Evolutionary conservation across 2,113 vertebrate species (phyloP).

Genomic region (Scalopus aquaticus): DNA sequence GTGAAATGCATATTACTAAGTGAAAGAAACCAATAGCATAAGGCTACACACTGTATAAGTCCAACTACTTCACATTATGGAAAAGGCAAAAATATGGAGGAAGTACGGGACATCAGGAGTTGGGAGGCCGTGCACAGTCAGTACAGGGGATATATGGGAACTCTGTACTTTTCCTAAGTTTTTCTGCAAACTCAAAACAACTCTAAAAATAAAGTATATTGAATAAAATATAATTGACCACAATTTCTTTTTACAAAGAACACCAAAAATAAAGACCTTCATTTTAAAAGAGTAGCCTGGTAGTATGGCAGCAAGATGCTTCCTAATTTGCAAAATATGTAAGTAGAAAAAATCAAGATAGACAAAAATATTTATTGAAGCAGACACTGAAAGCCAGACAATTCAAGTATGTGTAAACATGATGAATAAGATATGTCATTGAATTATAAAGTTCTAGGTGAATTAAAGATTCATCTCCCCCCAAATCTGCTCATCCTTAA

Average conservation of each 20-base stretch:
- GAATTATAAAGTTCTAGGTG: background rate
- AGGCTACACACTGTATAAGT: background rate
- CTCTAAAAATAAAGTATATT: background rate
- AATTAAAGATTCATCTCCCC: background rate
- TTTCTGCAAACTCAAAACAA: background rate
- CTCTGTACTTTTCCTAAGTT: background rate
- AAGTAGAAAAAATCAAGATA: background rate
- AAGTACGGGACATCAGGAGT: background rate
- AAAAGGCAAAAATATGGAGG: background rate
- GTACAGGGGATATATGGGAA: accelerated
- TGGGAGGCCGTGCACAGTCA: accelerated
- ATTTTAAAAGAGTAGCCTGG: background rate
- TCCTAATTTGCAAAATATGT: background rate
- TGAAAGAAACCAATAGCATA: background rate
- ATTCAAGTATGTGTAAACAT: background rate
- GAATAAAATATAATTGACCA: background rate
- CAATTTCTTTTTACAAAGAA: background rate
- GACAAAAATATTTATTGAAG: background rate
- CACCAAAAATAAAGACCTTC: background rate
- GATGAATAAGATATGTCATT: background rate
- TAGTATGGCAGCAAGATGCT: background rate
- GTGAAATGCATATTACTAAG: background rate
- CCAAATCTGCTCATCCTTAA: background rate
- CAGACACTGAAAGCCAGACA: background rate
- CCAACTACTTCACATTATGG: background rate